Base-by-base conservation (phyloP, 2,888 invertebrate species). In the Nowickia ferox region DNA sequence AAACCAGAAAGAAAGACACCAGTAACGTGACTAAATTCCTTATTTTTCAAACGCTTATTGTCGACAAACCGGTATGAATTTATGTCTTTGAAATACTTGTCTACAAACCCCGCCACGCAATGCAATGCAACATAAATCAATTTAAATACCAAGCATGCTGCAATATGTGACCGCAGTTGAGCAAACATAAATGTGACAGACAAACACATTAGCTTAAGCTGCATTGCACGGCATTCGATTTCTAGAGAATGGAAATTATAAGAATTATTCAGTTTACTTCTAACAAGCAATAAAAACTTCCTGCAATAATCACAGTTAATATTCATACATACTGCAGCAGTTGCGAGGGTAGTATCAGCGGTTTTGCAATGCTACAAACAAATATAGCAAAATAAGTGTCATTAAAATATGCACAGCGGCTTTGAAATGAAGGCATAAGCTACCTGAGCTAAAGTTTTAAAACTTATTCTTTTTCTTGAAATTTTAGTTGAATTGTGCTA, bases 21-120 rank as follows among this genome's bases (percentile, higher is more conserved):
- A 30, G 30, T 86, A 82, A 79, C 85, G 82, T 86, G 85, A 71
- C 66, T 78, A 38, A 69, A 75, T 82, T 57, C 53, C 53, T 82
- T 30, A 30, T 15, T 79, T 15, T 15, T 30, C n/a, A 46, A 78
- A 46, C 51, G 11, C 48, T 44, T 57, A 69, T 42, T 46, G 40
- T 61, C 0, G 15, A 17, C 8, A 71, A 69, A 78, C 78, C 42
- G n/a, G 61, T 53, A 78, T 53, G 13, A 44, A 22, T 48, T 38
- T 68, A 59, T 68, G 77, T 77, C 57, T 68, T 30, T 30, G 5
- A 30, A 38, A 63, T 48, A 19, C 13, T 13, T 77, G 57, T 48
- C 57, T 57, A 30, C 44, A 63, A 5, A 19, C 38, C 19, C 15
- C 15, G 63, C 63, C 42, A 77, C 17, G 42, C 51, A 44, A 10